Evolutionary conservation across 2,888 invertebrate genomes (phyloP).

Genomic region (Oscheius sp.): DNA sequence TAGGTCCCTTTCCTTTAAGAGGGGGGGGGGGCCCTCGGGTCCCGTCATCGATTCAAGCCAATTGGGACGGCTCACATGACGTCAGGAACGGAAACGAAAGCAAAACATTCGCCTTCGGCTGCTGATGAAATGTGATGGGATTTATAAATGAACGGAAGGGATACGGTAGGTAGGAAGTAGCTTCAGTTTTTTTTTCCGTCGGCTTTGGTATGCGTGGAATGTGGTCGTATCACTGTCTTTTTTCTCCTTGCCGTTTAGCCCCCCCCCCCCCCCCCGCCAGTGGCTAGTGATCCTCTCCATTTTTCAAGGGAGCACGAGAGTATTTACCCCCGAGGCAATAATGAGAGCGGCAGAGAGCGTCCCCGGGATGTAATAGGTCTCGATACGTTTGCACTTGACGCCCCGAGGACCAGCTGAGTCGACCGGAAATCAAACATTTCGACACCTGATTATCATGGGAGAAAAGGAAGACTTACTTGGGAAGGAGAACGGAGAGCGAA

Average conservation of each 20-base stretch:
- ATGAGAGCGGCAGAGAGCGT: conserved; percentile 5
- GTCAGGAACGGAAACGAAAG: not conserved
- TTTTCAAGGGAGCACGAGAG: conserved; percentile 1
- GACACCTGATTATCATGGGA: not conserved
- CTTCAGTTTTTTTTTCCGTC: too few relatives aligned
- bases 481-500: conserved; percentile 86
- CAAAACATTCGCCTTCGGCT: not conserved
- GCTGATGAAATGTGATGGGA: too few relatives aligned
- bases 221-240: conserved; percentile 5
- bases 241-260: not conserved
- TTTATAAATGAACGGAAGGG: too few relatives aligned
- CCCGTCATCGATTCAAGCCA: conserved; percentile 14
- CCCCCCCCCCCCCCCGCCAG: not conserved
- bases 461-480: conserved; percentile 75
- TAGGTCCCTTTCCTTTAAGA: not conserved
- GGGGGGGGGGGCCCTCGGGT: not conserved
- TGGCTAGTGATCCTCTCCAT: not conserved
- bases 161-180: too few relatives aligned
- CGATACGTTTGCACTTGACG: conserved; percentile 19
- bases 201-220: conserved; percentile 1
- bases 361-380: conserved; percentile 15
- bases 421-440: not conserved
- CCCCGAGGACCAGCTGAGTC: not conserved
- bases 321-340: conserved; percentile 19
- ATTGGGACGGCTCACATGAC: not conserved